phyloP scores from a whole-genome alignment of 2,113 vertebrate genomes.

The Genyomyrus donnyi region DNA sequence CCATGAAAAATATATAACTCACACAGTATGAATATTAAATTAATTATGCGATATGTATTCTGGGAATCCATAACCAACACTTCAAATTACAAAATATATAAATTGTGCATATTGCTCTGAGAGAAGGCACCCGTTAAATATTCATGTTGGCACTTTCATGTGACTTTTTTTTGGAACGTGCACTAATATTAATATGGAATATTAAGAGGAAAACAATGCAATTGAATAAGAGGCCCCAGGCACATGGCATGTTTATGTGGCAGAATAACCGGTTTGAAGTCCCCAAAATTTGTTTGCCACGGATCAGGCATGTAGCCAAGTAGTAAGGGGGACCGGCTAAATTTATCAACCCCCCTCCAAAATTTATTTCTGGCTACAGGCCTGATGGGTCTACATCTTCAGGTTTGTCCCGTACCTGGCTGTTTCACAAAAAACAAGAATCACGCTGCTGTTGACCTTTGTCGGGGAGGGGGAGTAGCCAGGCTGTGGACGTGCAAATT shows the following conservation, averaged over 20 bases:
- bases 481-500: neutral
- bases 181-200: neutral
- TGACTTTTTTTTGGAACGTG: neutral
- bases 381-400: neutral
- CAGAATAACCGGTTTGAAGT: neutral
- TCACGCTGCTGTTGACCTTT: neutral
- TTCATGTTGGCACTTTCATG: neutral
- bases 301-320: neutral
- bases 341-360: neutral
- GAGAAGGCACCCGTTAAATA: neutral
- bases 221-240: neutral
- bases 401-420: neutral
- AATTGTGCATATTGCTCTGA: conserved; percentile 7
- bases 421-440: neutral
- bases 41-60: conserved; percentile 11
- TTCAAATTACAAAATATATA: conserved; percentile 8
- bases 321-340: neutral
- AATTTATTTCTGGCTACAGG: neutral
- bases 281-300: neutral
- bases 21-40: conserved; percentile 3
- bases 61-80: conserved; percentile 2
- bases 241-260: neutral
- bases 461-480: neutral
- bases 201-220: neutral
- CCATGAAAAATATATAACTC: conserved; percentile 13